A percentile compares a stretch with the other conserved stretches of the same genome.
phyloP scores from a whole-genome alignment of 2,797 vertebrate genomes.

The Meda fulgida region DNA sequence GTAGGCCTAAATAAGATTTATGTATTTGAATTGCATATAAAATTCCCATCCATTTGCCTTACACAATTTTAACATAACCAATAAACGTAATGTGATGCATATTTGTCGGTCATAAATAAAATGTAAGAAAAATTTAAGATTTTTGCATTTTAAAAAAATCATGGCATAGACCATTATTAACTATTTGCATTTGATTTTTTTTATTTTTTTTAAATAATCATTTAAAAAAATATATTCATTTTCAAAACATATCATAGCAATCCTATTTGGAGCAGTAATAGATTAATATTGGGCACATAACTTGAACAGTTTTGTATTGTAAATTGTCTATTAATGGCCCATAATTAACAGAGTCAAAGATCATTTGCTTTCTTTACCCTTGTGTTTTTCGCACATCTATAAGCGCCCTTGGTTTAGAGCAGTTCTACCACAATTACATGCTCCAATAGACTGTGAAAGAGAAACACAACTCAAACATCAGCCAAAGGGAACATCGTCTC shows the following conservation, averaged over 20 bases:
- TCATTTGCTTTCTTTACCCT: background rate
- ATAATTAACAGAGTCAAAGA: background rate
- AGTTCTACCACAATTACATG: slow-evolving; percentile 7
- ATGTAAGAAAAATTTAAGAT: background rate
- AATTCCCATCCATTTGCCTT: no score
- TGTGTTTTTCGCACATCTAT: background rate
- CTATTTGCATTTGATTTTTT: background rate
- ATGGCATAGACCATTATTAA: background rate
- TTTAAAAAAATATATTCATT: background rate
- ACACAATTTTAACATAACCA: background rate
- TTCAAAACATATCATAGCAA: background rate
- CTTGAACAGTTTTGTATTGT: background rate
- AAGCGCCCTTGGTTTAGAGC: background rate
- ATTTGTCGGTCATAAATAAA: background rate
- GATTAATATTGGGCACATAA: background rate
- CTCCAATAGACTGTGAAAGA: slow-evolving; percentile 29
- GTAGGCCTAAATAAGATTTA: background rate
- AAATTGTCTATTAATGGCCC: background rate
- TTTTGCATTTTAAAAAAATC: background rate
- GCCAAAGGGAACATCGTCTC: slow-evolving; percentile 13
- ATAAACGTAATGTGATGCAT: background rate
- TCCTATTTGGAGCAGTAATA: background rate
- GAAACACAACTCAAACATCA: slow-evolving; percentile 19
- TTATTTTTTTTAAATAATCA: background rate
- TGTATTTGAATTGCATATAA: background rate